A percentile compares a stretch with the other conserved stretches of the same genome.
phyloP scores from a whole-genome alignment of 2,797 vertebrate genomes.

The Saxicola maurus region DNA sequence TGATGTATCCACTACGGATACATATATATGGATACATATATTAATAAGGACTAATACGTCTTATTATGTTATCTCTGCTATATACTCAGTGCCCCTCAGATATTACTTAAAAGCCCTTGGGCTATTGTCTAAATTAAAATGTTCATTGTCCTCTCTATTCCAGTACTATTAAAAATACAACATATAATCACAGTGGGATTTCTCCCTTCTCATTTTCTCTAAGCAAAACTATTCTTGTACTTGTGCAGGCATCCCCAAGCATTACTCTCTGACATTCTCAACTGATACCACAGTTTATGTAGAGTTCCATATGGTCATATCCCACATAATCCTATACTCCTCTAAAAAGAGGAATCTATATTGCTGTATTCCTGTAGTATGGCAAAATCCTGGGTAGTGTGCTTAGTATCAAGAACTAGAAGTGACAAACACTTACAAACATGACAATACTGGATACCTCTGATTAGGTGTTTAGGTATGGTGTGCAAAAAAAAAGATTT shows the following conservation, averaged over 20 bases:
- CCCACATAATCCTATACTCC: background rate
- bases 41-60: too few relatives aligned
- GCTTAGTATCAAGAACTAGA: background rate
- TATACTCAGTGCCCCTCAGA: background rate
- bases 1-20: background rate
- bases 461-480: background rate
- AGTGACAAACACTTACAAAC: background rate
- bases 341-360: background rate
- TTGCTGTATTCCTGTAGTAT: background rate
- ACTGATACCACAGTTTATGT: background rate
- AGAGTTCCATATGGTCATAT: background rate
- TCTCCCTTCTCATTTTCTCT: background rate
- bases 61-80: background rate
- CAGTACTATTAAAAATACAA: constrained; percentile 21
- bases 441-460: background rate
- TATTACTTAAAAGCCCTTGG: background rate
- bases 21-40: too few relatives aligned
- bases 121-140: constrained; percentile 32
- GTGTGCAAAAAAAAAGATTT: background rate
- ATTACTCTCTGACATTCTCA: background rate
- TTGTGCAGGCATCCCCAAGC: background rate
- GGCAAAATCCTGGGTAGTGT: background rate
- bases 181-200: background rate
- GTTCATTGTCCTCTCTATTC: background rate
- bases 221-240: background rate